phyloP scores from a whole-genome alignment of 2,888 invertebrate species.

The Limnephilus auricula region DNA sequence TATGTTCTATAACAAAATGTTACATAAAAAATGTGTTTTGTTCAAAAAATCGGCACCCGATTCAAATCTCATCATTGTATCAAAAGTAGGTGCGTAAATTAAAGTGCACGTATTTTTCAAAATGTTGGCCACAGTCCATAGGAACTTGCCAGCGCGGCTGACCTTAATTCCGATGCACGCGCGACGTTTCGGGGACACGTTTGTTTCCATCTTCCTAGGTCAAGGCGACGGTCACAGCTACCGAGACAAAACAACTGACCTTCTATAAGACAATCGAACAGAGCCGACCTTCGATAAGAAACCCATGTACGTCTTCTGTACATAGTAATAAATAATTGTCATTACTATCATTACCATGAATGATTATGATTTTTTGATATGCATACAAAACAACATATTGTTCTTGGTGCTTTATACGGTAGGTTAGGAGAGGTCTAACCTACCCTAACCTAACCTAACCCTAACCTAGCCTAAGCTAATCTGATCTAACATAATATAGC shows the following conservation, averaged over 20 bases:
- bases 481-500: too few relatives aligned
- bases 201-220: background rate
- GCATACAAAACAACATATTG: too few relatives aligned
- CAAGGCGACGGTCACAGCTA: background rate
- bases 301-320: background rate
- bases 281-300: background rate
- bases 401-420: background rate
- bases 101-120: background rate
- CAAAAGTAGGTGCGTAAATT: too few relatives aligned
- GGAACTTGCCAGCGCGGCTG: background rate
- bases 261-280: background rate
- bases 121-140: background rate
- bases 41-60: too few relatives aligned
- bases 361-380: background rate
- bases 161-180: background rate
- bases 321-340: background rate
- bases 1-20: too few relatives aligned
- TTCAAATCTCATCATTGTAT: too few relatives aligned
- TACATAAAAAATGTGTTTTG: too few relatives aligned
- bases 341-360: background rate
- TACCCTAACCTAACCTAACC: background rate
- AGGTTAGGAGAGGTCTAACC: background rate
- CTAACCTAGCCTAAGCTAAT: too few relatives aligned
- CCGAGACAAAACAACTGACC: background rate
- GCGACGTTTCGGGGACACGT: constrained; percentile 2